A percentile compares a stretch with the other conserved stretches of the same genome.
phyloP scores from a whole-genome alignment of 2,113 vertebrate species.

The Talpa occidentalis region DNA sequence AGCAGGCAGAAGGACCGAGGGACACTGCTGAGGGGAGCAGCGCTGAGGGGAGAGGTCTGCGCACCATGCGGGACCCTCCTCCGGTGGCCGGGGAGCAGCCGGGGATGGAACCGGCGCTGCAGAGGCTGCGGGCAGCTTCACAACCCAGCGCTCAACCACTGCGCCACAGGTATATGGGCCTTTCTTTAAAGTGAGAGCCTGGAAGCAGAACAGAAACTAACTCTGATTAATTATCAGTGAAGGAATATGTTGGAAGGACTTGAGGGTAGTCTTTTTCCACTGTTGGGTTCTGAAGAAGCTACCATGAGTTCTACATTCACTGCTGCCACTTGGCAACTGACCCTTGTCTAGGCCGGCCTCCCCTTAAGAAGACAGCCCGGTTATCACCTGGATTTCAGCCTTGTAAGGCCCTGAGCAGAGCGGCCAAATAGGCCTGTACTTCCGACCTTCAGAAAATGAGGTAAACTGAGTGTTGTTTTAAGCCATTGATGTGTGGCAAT shows the following conservation, averaged over 20 bases:
- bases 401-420: not conserved
- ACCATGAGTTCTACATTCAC: not conserved
- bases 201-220: not conserved
- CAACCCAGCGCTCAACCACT: no score
- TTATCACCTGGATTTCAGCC: not conserved
- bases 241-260: no score
- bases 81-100: no score
- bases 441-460: not conserved
- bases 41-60: no score
- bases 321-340: not conserved
- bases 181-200: not conserved
- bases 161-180: no score
- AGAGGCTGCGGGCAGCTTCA: no score
- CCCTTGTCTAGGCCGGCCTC: no score
- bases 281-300: not conserved
- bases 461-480: not conserved
- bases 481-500: not conserved
- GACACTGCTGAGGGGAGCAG: no score
- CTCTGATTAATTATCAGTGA: no score
- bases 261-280: not conserved
- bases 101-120: no score
- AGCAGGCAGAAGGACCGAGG: no score
- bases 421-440: not conserved
- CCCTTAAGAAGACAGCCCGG: not conserved
- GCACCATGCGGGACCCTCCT: no score